Percentiles rank a stretch among this genome's conserved stretches.
These are phyloP conservation scores for Rhegmatorhina hoffmannsi DNA, from an alignment of 2,113 vertebrate species.

Conservation along the genomic window DNA sequence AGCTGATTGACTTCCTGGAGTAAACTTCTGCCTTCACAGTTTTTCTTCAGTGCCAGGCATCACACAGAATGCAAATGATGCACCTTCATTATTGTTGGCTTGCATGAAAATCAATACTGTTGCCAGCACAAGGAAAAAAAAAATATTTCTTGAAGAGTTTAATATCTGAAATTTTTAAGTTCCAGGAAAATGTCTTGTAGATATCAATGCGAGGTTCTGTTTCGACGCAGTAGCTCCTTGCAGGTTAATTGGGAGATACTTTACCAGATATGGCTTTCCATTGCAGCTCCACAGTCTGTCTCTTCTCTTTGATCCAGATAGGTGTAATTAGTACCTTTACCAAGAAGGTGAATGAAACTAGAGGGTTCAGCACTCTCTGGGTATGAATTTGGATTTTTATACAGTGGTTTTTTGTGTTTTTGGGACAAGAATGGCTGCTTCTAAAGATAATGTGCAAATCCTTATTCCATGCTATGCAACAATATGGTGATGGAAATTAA, in stretches of 20 bases:
- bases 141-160: background rate
- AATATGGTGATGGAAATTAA: background rate
- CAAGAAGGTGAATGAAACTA: background rate
- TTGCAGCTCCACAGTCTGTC: background rate
- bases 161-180: background rate
- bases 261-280: background rate
- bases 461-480: background rate
- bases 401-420: background rate
- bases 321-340: background rate
- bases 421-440: background rate
- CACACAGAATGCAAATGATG: background rate
- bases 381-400: background rate
- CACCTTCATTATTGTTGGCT: background rate
- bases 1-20: background rate
- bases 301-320: background rate
- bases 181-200: background rate
- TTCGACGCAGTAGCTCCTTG: background rate
- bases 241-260: background rate
- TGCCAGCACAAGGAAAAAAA: background rate
- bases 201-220: background rate
- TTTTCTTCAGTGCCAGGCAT: background rate
- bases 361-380: background rate
- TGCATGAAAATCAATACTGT: background rate
- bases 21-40: background rate
- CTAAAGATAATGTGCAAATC: background rate